phyloP scores from a whole-genome alignment of 92 coral and sea anemone species.

The Phenganax subtilis region DNA sequence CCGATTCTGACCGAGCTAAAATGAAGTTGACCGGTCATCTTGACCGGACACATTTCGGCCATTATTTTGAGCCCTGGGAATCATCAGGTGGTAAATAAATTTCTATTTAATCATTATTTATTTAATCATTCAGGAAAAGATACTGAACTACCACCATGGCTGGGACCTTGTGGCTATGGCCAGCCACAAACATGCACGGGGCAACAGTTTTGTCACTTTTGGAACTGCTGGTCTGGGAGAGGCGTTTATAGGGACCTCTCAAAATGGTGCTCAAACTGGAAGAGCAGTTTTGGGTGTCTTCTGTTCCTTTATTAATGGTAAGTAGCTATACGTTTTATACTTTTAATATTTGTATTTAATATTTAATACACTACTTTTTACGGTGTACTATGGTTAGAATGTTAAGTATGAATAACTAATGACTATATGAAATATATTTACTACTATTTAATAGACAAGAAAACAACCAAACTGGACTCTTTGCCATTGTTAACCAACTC shows the following conservation, averaged over 20 bases:
- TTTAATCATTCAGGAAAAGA: not conserved
- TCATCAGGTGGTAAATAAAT: not conserved
- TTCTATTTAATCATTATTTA: not conserved
- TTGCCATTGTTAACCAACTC: not conserved
- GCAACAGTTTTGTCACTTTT: not conserved
- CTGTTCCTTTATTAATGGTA: slow-evolving; percentile 8
- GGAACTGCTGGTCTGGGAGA: not conserved
- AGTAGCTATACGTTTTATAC: not conserved
- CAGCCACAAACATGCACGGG: slow-evolving; percentile 8
- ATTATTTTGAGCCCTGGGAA: too few species aligned
- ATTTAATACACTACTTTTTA: not conserved
- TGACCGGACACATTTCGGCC: too few species aligned
- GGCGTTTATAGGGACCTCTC: slow-evolving; percentile 1
- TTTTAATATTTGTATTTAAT: slow-evolving; percentile 1
- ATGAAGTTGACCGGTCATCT: too few species aligned
- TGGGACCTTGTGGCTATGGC: not conserved
- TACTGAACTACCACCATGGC: not conserved
- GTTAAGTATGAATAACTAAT: not conserved
- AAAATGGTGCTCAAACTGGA: not conserved
- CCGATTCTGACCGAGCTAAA: too few species aligned
- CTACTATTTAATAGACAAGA: not conserved
- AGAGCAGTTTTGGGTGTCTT: slow-evolving; percentile 5
- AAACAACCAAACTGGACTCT: not conserved
- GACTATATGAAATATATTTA: not conserved
- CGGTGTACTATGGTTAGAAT: not conserved